Evolutionary conservation across 1,140 invertebrate species (phyloP).

Genomic region (Drosophila virilis): DNA sequence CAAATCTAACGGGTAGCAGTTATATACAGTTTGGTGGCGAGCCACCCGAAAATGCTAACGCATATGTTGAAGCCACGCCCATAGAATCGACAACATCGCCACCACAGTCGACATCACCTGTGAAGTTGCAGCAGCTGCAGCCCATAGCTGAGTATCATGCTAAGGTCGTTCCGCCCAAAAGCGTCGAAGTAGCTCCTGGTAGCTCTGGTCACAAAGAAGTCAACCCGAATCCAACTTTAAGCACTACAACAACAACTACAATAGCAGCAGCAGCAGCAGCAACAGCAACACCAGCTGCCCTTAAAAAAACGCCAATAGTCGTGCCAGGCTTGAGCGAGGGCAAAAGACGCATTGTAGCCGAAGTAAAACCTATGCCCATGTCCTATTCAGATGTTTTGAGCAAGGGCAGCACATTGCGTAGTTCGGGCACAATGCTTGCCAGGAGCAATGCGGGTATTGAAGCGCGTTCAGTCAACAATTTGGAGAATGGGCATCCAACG

Average conservation of each 20-base stretch:
- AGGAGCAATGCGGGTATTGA: constrained; percentile 31
- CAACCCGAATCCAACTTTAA: background rate
- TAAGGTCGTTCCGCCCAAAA: constrained; percentile 3
- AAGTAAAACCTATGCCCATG: constrained; percentile 93
- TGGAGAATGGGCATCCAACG: constrained; percentile 39
- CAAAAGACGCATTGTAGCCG: constrained; percentile 91
- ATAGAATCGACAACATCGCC: constrained; percentile 4
- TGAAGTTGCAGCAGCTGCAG: constrained; percentile 31
- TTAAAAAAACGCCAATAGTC: constrained; percentile 72
- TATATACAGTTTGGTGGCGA: constrained; percentile 90
- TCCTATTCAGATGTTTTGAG: constrained; percentile 92
- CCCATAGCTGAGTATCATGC: constrained; percentile 25
- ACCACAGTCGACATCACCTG: constrained; percentile 5
- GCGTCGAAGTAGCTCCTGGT: constrained; percentile 6
- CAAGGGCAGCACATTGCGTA: constrained; percentile 85
- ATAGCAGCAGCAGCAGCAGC: constrained; percentile 13
- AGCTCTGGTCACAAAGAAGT: background rate
- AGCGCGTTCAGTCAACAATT: constrained; percentile 29
- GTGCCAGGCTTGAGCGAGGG: constrained; percentile 50
- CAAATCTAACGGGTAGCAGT: constrained; percentile 91
- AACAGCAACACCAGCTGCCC: constrained; percentile 44
- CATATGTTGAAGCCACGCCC: constrained; percentile 19
- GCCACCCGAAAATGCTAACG: constrained; percentile 68
- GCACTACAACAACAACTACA: constrained; percentile 3
- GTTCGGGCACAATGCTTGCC: background rate